Conservation (phyloP, 2,797 vertebrate genomes). For the Rhinichthys osculus region DNA sequence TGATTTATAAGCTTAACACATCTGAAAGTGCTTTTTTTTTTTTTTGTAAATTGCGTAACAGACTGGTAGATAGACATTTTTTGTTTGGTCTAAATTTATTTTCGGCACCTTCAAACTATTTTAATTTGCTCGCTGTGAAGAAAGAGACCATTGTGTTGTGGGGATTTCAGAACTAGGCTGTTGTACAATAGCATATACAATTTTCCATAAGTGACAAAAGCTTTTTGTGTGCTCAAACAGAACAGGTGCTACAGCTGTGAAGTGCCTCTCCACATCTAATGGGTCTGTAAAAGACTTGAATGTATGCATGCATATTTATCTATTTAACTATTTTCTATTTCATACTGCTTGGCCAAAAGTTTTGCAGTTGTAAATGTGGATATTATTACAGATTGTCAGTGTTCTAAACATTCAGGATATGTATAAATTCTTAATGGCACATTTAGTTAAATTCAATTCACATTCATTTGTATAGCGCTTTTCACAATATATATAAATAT, state of each 20-base stretch:
- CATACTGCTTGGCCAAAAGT: not conserved
- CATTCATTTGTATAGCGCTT: not conserved
- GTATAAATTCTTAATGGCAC: not conserved
- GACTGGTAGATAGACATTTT: not conserved
- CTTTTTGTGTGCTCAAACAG: conserved; percentile 1
- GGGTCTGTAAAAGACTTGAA: not conserved
- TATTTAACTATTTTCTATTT: not conserved
- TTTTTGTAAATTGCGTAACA: not conserved
- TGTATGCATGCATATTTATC: not conserved
- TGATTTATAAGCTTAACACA: not conserved
- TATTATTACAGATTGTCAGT: not conserved
- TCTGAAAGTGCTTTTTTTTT: not conserved
- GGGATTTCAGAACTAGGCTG: not conserved
- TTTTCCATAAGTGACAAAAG: conserved; percentile 2
- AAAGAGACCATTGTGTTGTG: not conserved
- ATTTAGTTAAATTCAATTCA: not conserved
- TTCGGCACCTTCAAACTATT: not conserved
- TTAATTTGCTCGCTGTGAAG: not conserved
- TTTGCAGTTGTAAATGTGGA: not conserved
- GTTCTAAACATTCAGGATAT: not conserved
- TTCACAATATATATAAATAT: not conserved
- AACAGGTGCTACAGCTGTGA: not conserved
- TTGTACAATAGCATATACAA: conserved; percentile 11
- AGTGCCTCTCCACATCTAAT: conserved; percentile 1
- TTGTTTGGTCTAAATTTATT: not conserved